phyloP scores from a whole-genome alignment of 1,140 invertebrate species.

The Pollicipes pollicipes region DNA sequence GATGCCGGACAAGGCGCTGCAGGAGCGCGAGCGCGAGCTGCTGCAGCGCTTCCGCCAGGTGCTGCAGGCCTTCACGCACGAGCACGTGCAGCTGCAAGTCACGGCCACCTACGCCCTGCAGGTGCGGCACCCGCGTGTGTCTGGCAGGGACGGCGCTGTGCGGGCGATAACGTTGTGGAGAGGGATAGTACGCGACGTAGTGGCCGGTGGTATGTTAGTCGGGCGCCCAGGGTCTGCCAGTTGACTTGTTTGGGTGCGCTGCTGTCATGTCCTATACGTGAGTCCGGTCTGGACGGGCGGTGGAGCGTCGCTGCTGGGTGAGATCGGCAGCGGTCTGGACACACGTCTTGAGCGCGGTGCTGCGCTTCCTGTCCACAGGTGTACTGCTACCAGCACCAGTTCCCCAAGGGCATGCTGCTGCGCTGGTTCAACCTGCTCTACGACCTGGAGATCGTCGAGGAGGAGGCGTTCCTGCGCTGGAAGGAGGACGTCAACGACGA shows the following conservation, averaged over 20 bases:
- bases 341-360: neutral
- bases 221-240: too few species aligned
- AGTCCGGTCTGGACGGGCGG: too few species aligned
- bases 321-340: too few species aligned
- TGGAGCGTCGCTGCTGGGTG: too few species aligned
- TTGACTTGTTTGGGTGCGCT: too few species aligned
- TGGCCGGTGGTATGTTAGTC: too few species aligned
- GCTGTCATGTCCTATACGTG: too few species aligned
- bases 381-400: constrained; percentile 8
- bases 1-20: constrained; percentile 50
- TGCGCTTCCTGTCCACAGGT: constrained; percentile 46
- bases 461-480: constrained; percentile 90
- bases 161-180: too few species aligned
- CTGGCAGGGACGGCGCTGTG: too few species aligned
- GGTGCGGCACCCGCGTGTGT: constrained; percentile 36
- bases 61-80: constrained; percentile 56
- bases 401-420: constrained; percentile 54
- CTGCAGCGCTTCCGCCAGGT: constrained; percentile 67
- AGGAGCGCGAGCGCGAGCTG: constrained; percentile 57
- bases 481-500: constrained; percentile 91
- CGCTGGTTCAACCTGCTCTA: constrained; percentile 90
- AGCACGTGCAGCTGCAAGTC: constrained; percentile 64
- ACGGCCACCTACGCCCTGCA: constrained; percentile 84
- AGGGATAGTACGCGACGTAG: too few species aligned
- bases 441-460: constrained; percentile 84